These are phyloP conservation scores for Caretta caretta DNA, from an alignment of 2,113 vertebrate genomes.

Conservation along the genomic window DNA sequence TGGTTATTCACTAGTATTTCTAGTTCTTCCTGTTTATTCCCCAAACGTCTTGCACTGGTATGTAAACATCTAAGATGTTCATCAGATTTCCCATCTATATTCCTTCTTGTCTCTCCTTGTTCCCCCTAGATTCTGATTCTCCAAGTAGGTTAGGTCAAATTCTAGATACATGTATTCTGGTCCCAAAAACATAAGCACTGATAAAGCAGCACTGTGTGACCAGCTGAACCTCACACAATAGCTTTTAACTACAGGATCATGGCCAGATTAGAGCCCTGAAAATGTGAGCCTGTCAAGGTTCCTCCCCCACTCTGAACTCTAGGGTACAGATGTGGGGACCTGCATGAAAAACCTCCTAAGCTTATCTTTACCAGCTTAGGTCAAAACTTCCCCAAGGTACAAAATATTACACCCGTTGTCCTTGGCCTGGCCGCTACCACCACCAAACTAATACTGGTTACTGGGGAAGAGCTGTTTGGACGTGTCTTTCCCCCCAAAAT, in stretches of 20 bases:
- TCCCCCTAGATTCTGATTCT: neutral
- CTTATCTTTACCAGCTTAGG: no score
- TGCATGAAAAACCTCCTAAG: no score
- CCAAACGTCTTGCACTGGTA: neutral
- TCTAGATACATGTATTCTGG: neutral
- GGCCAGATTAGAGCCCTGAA: neutral
- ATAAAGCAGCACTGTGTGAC: neutral
- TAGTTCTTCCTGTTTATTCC: neutral
- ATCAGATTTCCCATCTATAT: neutral
- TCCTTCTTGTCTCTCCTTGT: neutral
- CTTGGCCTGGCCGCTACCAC: no score
- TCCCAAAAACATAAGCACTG: neutral
- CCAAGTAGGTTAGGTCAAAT: neutral
- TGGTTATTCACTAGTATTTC: neutral
- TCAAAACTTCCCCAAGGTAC: no score
- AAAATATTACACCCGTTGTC: no score
- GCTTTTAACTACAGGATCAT: neutral
- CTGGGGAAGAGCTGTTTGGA: no score
- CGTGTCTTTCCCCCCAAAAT: no score
- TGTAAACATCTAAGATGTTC: neutral
- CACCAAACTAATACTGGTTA: no score
- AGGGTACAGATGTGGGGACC: no score
- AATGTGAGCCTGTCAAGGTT: no score
- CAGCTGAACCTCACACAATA: neutral
- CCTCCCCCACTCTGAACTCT: no score